phyloP scores from a whole-genome alignment of 1,140 invertebrate species.

The Lucilia cuprina region DNA sequence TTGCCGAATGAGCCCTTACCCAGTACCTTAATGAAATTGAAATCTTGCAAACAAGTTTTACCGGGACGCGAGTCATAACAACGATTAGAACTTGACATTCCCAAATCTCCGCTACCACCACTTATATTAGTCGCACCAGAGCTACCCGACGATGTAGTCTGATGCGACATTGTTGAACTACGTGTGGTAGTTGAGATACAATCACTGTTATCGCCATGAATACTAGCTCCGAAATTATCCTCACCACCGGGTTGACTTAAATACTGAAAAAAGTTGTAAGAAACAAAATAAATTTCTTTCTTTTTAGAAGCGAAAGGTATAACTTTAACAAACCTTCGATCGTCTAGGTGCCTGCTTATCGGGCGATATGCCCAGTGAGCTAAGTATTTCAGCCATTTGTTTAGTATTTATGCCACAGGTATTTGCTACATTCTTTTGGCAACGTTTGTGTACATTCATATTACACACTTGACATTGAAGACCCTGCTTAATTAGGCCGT shows the following conservation, averaged over 20 bases:
- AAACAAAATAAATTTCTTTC: background rate
- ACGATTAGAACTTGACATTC: conserved; percentile 42
- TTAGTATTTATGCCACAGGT: conserved; percentile 99
- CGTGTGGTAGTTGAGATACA: conserved; percentile 52
- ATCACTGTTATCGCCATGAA: conserved; percentile 48
- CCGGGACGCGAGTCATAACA: conserved; percentile 61
- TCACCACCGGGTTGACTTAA: conserved; percentile 64
- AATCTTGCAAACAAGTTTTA: conserved; percentile 84
- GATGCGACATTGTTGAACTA: conserved; percentile 50
- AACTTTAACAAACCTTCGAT: conserved; percentile 66
- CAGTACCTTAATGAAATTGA: conserved; percentile 96
- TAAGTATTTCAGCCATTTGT: conserved; percentile 91
- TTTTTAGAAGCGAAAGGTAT: background rate
- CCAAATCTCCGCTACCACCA: conserved; percentile 50
- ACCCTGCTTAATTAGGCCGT: conserved; percentile 96
- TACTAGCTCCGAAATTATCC: conserved; percentile 62
- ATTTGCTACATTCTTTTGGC: conserved; percentile 98
- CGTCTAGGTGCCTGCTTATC: conserved; percentile 78
- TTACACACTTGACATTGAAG: conserved; percentile 97
- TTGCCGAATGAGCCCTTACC: conserved; percentile 99
- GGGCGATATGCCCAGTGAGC: conserved; percentile 89
- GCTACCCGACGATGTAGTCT: conserved; percentile 42
- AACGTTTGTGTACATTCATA: conserved; percentile 98
- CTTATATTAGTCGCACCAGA: conserved; percentile 53
- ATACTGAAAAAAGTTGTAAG: conserved; percentile 54